phyloP scores from a whole-genome alignment of 2,113 vertebrate genomes.

The Baryphthengus martii region DNA sequence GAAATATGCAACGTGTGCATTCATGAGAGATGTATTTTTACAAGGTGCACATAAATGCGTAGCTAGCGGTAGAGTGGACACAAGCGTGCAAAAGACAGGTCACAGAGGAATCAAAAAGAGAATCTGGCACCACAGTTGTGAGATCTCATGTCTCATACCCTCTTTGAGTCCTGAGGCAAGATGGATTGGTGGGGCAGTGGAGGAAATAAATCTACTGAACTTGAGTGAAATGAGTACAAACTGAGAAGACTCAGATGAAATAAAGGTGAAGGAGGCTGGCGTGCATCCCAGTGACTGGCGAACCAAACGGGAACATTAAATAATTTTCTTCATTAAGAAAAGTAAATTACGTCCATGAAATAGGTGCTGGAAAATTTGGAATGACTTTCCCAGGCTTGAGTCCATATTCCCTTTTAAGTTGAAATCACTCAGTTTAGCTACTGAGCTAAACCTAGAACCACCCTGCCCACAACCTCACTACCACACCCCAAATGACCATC shows the following conservation, averaged over 20 bases:
- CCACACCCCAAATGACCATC: background rate
- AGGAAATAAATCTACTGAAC: background rate
- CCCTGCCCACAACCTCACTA: accelerated
- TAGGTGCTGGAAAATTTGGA: background rate
- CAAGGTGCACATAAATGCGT: background rate
- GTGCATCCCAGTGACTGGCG: background rate
- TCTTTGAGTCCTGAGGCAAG: background rate
- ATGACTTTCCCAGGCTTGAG: background rate
- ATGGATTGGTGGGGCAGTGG: background rate
- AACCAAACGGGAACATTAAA: background rate
- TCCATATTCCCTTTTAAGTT: background rate
- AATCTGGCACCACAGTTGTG: background rate
- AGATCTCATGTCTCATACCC: background rate
- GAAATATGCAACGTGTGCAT: background rate
- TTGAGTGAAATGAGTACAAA: background rate
- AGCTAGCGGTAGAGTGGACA: background rate
- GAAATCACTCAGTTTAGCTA: background rate
- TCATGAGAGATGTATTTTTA: background rate
- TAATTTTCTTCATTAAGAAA: background rate
- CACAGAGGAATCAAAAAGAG: background rate
- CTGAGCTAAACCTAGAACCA: conserved; percentile 12
- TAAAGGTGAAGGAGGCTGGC: background rate
- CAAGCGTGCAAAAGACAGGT: background rate
- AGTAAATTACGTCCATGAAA: background rate
- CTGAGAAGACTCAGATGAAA: background rate